Conservation (phyloP, 2,888 invertebrate genomes). For the Alsophila aescularia region DNA sequence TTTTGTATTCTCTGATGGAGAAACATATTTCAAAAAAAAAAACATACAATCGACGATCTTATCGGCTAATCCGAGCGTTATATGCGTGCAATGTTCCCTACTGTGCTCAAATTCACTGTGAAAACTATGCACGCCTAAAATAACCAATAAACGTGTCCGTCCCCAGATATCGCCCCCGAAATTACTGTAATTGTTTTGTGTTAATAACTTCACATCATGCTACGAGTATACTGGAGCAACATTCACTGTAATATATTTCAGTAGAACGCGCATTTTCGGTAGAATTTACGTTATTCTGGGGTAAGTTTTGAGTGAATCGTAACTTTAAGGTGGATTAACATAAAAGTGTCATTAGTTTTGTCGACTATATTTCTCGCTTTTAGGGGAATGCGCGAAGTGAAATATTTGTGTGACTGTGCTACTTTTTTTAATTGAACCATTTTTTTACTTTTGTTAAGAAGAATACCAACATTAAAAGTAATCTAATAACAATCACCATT, state of each 20-base stretch:
- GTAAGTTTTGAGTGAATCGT: constrained; percentile 28
- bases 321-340: constrained; percentile 23
- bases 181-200: constrained; percentile 71
- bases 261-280: constrained; percentile 11
- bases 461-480: too few species aligned
- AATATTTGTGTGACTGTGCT: constrained; percentile 4
- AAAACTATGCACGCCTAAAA: constrained; percentile 48
- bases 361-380: constrained; percentile 11
- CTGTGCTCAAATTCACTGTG: constrained; percentile 11
- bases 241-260: background rate
- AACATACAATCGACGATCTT: too few species aligned
- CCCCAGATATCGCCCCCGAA: constrained; percentile 67
- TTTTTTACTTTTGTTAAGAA: too few species aligned
- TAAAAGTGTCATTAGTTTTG: constrained; percentile 24
- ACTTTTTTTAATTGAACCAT: too few species aligned
- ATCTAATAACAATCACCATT: too few species aligned
- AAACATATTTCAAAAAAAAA: too few species aligned
- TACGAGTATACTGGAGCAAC: constrained; percentile 30
- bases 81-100: background rate
- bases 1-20: too few species aligned
- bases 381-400: constrained; percentile 20
- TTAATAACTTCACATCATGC: constrained; percentile 66
- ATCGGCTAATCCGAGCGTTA: too few species aligned
- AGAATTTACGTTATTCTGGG: constrained; percentile 34
- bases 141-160: constrained; percentile 61